Evolutionary conservation across 30 jellyfish, hydroid and myxozoan species (phyloP), one percentile per base, ranked within the genome.

Genomic region (Cassiopea andromeda): DNA sequence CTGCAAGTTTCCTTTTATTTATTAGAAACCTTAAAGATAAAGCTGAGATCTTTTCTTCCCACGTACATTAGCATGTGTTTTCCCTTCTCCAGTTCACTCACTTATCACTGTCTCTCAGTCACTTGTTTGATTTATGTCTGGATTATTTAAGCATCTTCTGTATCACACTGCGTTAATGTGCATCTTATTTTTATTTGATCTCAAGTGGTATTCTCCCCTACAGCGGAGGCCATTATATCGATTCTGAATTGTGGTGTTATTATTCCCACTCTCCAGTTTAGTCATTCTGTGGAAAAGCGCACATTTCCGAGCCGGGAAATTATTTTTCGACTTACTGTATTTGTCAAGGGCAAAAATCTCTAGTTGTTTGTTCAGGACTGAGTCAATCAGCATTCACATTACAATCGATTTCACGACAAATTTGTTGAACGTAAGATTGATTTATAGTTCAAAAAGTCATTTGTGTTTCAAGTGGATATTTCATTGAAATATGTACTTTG

Each of bases 201-300:
- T 70, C 5, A 70, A 70, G 79, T 70, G 79, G 79, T 70, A 70
- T 70, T 27, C 57, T 70, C 79, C 79, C 79, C 79, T 43, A 38
- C 50, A 70, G 79, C 2, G 79, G 27, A 50, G 79, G 79, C 54
- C 79, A 27, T 18, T 16, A 38, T 15, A 2, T 18, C 54, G 10
- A n/a, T 18, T 70, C 49, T 54, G 64, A 54, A 54, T 54, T 54
- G 12, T 54, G 64, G 64, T 3, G 64, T 10, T 3, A 6, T 54
- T 54, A 3, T 3, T 3, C 10, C 12, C 10, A 54, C 7, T 3
- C 12, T 54, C 10, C 12, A 6, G 12, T 54, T 54, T 54, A 54
- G 7, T 6, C 64, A 6, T 6, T 27, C 15, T 8, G 27, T 54
- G 54, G 79, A 38, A 70, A 43, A 67, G 15, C 49, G 54, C 79